These are phyloP conservation scores for Cuniculus paca DNA, from an alignment of 2,797 vertebrate genomes.

Conservation along the genomic window DNA sequence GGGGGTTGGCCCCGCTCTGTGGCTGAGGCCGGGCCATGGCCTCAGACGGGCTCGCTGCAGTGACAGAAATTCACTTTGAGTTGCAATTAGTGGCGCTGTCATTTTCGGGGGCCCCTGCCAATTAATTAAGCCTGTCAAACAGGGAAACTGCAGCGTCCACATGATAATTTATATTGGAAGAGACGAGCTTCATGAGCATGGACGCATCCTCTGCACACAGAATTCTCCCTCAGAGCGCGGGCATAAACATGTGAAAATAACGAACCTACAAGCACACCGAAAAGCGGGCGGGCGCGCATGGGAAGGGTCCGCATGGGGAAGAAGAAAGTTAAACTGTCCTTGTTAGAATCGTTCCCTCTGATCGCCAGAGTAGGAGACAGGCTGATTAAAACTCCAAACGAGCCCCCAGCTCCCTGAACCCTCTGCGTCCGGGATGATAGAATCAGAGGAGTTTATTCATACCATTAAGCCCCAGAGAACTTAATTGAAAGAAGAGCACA, in stretches of 20 bases:
- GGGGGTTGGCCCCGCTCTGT: conserved; percentile 81
- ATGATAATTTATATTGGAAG: conserved; percentile 97
- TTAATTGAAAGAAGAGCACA: conserved; percentile 97
- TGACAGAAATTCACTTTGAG: conserved; percentile 92
- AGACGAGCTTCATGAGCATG: conserved; percentile 85
- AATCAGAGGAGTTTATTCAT: conserved; percentile 94
- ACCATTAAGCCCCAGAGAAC: conserved; percentile 95
- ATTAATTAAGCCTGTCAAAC: conserved; percentile 94
- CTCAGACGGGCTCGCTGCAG: conserved; percentile 83
- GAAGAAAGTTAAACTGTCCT: conserved; percentile 91
- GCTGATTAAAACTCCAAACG: conserved; percentile 92
- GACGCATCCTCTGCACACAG: conserved; percentile 71
- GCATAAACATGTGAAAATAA: background rate
- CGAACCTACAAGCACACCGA: conserved; percentile 46
- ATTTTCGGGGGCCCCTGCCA: conserved; percentile 92
- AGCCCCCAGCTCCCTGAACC: conserved; percentile 91
- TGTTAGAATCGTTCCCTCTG: conserved; percentile 91
- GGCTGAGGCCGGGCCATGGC: conserved; percentile 86
- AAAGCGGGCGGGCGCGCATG: background rate
- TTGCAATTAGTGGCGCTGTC: conserved; percentile 96
- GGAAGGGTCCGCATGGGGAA: background rate
- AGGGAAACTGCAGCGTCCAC: conserved; percentile 89
- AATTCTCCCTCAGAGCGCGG: conserved; percentile 82
- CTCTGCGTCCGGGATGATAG: conserved; percentile 91
- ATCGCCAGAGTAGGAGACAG: conserved; percentile 89